These are phyloP conservation scores for Cephalopachus bancanus DNA, from an alignment of 2,797 vertebrate species.

Conservation along the genomic window DNA sequence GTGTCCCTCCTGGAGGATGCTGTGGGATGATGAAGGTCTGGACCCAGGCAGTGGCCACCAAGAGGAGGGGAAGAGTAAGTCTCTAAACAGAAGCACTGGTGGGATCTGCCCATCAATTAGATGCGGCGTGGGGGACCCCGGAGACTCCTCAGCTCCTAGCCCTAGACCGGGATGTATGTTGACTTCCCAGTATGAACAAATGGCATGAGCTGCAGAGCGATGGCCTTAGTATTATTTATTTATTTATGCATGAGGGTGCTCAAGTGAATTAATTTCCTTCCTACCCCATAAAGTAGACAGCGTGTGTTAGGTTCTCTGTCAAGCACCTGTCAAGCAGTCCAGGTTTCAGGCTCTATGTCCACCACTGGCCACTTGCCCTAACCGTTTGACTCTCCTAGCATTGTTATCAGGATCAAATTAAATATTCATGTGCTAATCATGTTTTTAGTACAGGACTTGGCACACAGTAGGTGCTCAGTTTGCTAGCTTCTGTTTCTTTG, in stretches of 20 bases:
- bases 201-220: neutral
- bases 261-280: neutral
- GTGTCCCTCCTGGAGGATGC: neutral
- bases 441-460: no score
- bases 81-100: rapidly evolving
- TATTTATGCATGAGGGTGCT: neutral
- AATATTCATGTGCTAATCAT: rapidly evolving
- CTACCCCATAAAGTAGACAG: neutral
- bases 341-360: neutral
- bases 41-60: neutral
- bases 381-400: rapidly evolving
- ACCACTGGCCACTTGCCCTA: rapidly evolving
- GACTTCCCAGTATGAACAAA: neutral
- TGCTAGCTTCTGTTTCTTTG: neutral
- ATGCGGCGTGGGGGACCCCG: rapidly evolving
- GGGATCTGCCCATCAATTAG: neutral
- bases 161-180: rapidly evolving
- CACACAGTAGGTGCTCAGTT: neutral
- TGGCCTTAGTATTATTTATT: neutral
- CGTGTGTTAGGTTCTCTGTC: neutral
- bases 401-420: neutral
- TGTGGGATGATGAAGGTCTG: rapidly evolving
- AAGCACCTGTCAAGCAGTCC: neutral
- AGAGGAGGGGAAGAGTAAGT: neutral
- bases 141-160: neutral